These are phyloP conservation scores for Drosophila lacteicornis DNA, from an alignment of 1,140 invertebrate species.

Conservation along the genomic window DNA sequence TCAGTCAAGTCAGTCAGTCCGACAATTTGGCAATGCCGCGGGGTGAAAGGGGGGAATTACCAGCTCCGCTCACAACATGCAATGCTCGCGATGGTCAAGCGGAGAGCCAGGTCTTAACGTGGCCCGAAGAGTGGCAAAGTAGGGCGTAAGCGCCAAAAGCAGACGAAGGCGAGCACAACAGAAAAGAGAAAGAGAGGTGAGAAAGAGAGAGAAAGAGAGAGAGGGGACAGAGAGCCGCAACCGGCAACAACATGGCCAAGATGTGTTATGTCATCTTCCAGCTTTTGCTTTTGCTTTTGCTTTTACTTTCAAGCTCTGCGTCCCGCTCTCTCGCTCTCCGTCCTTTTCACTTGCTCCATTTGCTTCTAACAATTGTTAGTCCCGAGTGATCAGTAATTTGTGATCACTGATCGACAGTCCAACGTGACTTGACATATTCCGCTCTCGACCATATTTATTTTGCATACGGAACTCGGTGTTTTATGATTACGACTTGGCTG, in stretches of 20 bases:
- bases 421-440: conserved; percentile 40
- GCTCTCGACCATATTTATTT: conserved; percentile 2
- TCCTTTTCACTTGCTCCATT: conserved; percentile 27
- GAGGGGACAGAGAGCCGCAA: conserved; percentile 6
- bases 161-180: conserved; percentile 31
- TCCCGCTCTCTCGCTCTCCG: conserved; percentile 1
- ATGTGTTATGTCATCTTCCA: conserved; percentile 46
- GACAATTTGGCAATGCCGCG: conserved; percentile 40
- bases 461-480: conserved; percentile 35
- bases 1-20: conserved; percentile 29
- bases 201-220: background rate
- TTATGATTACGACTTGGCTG: conserved; percentile 24
- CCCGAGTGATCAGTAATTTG: conserved; percentile 24
- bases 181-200: conserved; percentile 13
- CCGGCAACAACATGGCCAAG: conserved; percentile 30
- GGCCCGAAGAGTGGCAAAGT: conserved; percentile 36
- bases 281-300: conserved; percentile 37
- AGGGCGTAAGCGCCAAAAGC: conserved; percentile 59
- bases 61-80: conserved; percentile 32
- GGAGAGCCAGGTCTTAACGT: conserved; percentile 20
- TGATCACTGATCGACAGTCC: conserved; percentile 10
- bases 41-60: conserved; percentile 15
- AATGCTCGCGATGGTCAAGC: conserved; percentile 42
- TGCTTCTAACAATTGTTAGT: conserved; percentile 45
- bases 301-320: conserved; percentile 40